phyloP scores from a whole-genome alignment of 1,140 invertebrate genomes.

The Zaprionus vittiger region DNA sequence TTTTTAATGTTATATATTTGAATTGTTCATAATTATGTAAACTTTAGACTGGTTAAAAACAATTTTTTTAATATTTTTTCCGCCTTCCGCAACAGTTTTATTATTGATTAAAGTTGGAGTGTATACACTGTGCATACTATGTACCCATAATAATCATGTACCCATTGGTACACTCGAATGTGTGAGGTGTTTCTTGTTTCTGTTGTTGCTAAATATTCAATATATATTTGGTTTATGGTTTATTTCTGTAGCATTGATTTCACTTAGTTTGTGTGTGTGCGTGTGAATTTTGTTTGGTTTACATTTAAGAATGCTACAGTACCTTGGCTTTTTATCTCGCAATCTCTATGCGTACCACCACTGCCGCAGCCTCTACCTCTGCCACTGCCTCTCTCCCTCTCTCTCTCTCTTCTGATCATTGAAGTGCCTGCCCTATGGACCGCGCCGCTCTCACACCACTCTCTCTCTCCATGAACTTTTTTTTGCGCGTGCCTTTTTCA shows the following conservation, averaged over 20 bases:
- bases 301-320: constrained; percentile 52
- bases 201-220: constrained; percentile 40
- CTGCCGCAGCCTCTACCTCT: neutral
- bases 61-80: too few relatives aligned
- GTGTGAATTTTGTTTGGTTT: constrained; percentile 65
- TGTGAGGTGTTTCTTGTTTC: constrained; percentile 6
- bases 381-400: neutral
- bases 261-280: constrained; percentile 37
- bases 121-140: too few relatives aligned
- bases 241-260: constrained; percentile 73
- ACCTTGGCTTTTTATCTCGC: constrained; percentile 37
- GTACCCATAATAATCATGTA: neutral
- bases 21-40: neutral
- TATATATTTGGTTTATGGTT: constrained; percentile 68
- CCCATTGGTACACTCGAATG: neutral
- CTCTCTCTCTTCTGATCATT: constrained; percentile 6
- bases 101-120: too few relatives aligned
- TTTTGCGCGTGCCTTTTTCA: constrained; percentile 33
- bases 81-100: too few relatives aligned
- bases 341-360: constrained; percentile 7
- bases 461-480: constrained; percentile 41
- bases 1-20: neutral
- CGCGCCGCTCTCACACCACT: neutral
- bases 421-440: constrained; percentile 15
- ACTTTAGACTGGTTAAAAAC: too few relatives aligned